Conservation (phyloP, 2,888 invertebrate genomes). For the Eurois occulta region DNA sequence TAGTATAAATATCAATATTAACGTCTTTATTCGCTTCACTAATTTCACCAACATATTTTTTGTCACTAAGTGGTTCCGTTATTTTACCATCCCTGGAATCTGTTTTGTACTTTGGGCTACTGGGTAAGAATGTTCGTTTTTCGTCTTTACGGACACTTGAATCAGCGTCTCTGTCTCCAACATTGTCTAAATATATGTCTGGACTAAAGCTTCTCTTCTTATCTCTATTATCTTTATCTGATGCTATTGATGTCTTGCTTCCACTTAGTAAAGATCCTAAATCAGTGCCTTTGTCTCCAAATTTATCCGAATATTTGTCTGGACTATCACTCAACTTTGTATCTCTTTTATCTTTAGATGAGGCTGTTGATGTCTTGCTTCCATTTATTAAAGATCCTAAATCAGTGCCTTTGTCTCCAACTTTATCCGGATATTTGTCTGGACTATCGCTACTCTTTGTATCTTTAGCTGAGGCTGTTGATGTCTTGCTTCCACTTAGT, state of each 20-base stretch:
- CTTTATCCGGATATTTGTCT: not conserved
- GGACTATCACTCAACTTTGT: not conserved
- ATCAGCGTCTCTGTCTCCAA: not conserved
- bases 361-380: not conserved
- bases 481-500: not conserved
- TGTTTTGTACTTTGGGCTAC: not conserved
- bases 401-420: not conserved
- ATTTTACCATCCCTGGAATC: not conserved
- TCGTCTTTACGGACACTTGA: not conserved
- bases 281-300: not conserved
- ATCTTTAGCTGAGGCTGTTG: not conserved
- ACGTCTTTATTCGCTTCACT: not conserved
- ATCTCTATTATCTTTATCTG: not conserved
- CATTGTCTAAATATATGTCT: not conserved
- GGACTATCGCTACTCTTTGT: not conserved
- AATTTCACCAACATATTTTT: not conserved
- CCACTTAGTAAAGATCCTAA: not conserved
- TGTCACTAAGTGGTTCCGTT: not conserved
- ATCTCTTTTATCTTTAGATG: not conserved
- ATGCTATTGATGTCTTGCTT: conserved; percentile 1
- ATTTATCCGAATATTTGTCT: not conserved
- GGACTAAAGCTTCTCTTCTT: not conserved
- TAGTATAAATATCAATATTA: not conserved
- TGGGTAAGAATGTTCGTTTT: conserved; percentile 1
- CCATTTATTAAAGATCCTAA: not conserved